Evolutionary conservation across 2,888 invertebrate species (phyloP), one percentile per base, ranked within the genome.

Genomic region (Erebia epiphron): DNA sequence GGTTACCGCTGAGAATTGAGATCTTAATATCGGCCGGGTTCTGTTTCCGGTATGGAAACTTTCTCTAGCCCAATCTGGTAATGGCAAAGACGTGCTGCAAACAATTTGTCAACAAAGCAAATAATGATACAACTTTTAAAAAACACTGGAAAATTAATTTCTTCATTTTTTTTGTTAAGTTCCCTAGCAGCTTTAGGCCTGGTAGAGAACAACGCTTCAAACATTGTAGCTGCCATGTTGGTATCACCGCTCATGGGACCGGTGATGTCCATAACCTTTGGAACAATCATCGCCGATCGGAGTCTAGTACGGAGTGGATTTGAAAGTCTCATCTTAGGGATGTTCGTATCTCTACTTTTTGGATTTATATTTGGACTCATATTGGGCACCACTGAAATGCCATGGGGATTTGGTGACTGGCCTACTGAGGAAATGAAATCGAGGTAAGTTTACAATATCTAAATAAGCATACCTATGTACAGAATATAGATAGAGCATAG

Each of bases 241-340:
- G 96, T 96, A 0, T 96, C 96, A 1, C 96, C 96, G 0, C 91
- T 96, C 13, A 96, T 96, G 96, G 97, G 97, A 1, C 97, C 97
- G 0, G 97, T 97, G 14, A 96, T 97, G 95, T 97, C 97, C n/a
- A 95, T 97, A 75, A 97, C 97, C 68, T 97, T 97, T 84, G 97
- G 97, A 9, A 95, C 96, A 26, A 96, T 97, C 73, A 97, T 97
- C 78, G 94, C 96, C 41, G 97, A 97, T 83, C 89, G 94, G 78
- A 94, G 95, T 75, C 93, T 97, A 9, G 94, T 96, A 77, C 94
- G 94, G 78, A 94, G 95, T 71, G 97, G 97, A 2, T 93, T 97
- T 54, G 95, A 95, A 72, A 95, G 96, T 75, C 93, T 97, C 72
- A 81, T 95, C 1, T 85, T 96, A 18, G 97, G 97, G 50, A 95